Percentiles rank a stretch among this genome's conserved stretches.
Conservation (phyloP, 1,140 invertebrate species). For the Aradophagus sp. region DNA sequence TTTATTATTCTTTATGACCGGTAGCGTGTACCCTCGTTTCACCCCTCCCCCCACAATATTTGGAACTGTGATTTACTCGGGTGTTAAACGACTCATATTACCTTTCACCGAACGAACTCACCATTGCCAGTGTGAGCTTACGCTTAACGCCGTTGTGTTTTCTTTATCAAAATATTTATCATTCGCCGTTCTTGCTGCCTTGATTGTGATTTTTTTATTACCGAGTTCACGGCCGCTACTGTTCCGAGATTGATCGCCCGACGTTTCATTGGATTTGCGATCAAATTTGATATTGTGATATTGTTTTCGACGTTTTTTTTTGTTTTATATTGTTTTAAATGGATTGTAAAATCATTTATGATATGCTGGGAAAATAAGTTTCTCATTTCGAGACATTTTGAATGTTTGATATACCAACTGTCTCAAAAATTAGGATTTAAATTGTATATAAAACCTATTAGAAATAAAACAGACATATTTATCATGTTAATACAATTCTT, state of each 20-base stretch:
- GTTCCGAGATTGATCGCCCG: background rate
- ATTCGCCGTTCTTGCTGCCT: conserved; percentile 14
- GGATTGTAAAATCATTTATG: too few species aligned
- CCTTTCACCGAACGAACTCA: conserved; percentile 53
- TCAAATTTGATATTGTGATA: too few species aligned
- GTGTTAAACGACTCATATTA: conserved; percentile 71
- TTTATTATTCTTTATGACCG: conserved; percentile 75
- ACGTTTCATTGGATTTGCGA: too few species aligned
- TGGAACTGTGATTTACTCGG: conserved; percentile 71
- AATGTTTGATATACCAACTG: too few species aligned
- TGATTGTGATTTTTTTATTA: conserved; percentile 17
- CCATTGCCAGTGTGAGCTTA: conserved; percentile 42
- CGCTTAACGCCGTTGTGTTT: conserved; percentile 43
- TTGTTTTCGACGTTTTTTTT: too few species aligned
- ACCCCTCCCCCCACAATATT: conserved; percentile 68
- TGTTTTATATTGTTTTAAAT: too few species aligned
- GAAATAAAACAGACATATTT: too few species aligned
- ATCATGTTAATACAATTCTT: too few species aligned
- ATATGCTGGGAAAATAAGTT: too few species aligned
- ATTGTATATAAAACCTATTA: too few species aligned
- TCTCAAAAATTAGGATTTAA: too few species aligned
- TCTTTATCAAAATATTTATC: conserved; percentile 49
- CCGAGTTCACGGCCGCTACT: background rate
- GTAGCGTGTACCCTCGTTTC: conserved; percentile 64
- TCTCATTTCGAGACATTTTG: too few species aligned